phyloP scores from a whole-genome alignment of 1,140 invertebrate species.

The Daktulosphaira vitifoliae region DNA sequence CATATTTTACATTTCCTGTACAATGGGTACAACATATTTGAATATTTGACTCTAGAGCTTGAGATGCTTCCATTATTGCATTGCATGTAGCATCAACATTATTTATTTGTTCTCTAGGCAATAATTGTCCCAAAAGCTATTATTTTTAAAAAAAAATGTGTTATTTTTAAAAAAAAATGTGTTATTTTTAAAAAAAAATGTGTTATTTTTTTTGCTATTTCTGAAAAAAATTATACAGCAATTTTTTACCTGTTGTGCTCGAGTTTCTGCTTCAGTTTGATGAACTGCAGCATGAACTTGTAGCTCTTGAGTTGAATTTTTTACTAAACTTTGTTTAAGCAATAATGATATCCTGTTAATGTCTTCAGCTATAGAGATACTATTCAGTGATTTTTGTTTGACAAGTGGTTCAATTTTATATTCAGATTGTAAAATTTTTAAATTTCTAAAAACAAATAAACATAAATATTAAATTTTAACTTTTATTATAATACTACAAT shows the following conservation, averaged over 20 bases:
- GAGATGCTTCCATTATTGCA: slow-evolving; percentile 28
- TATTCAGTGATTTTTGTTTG: slow-evolving; percentile 13
- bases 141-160: neutral
- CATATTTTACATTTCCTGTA: slow-evolving; percentile 16
- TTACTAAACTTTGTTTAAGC: slow-evolving; percentile 4
- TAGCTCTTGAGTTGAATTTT: neutral
- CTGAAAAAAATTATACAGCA: too few species aligned
- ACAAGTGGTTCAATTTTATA: slow-evolving; percentile 7
- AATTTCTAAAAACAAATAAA: slow-evolving; percentile 9
- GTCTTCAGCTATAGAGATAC: slow-evolving; percentile 18
- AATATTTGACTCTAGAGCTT: slow-evolving; percentile 27
- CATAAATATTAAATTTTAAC: neutral
- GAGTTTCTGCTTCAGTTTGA: slow-evolving; percentile 10
- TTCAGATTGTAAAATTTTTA: slow-evolving; percentile 13
- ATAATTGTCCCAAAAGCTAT: slow-evolving; percentile 8
- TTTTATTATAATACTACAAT: neutral
- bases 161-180: too few species aligned
- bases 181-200: too few species aligned
- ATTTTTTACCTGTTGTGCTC: slow-evolving; percentile 16
- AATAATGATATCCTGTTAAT: slow-evolving; percentile 16
- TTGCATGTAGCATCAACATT: slow-evolving; percentile 25
- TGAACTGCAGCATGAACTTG: slow-evolving; percentile 18
- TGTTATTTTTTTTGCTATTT: too few species aligned
- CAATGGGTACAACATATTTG: slow-evolving; percentile 20
- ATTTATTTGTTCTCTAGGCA: slow-evolving; percentile 23